phyloP scores from a whole-genome alignment of 2,888 invertebrate species.

The Onchidella celtica region DNA sequence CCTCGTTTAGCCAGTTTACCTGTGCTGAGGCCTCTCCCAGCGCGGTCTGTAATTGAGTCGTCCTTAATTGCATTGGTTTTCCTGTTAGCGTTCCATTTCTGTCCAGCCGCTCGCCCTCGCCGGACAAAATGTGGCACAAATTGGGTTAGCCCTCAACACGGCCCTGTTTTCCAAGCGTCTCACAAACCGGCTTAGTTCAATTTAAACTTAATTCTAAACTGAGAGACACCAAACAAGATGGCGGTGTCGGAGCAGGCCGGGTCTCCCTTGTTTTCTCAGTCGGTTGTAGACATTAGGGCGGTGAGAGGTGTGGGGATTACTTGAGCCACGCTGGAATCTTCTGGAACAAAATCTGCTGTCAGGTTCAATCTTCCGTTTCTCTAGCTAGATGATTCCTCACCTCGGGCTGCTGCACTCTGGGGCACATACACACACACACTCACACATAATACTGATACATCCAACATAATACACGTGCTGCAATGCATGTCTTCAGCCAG shows the following conservation, averaged over 20 bases:
- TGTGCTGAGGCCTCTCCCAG: too few species aligned
- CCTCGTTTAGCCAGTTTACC: too few species aligned
- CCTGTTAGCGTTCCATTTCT: conserved; percentile 13
- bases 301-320: not conserved
- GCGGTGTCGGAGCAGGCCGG: not conserved
- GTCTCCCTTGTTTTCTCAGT: not conserved
- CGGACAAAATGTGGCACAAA: conserved; percentile 15
- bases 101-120: too few species aligned
- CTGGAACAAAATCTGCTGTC: not conserved
- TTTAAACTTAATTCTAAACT: conserved; percentile 27
- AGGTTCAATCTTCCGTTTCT: too few species aligned
- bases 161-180: not conserved
- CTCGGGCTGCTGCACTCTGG: too few species aligned
- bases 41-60: conserved; percentile 15
- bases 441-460: too few species aligned
- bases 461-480: too few species aligned
- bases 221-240: conserved; percentile 1
- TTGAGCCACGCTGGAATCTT: not conserved
- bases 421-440: too few species aligned
- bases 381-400: too few species aligned
- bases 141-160: conserved; percentile 24
- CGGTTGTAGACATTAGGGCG: not conserved
- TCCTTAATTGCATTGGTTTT: conserved; percentile 14
- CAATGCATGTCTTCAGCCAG: too few species aligned
- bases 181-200: conserved; percentile 14